Evolutionary conservation across 2,888 invertebrate genomes (phyloP).

Genomic region (Physocephala rufipes): DNA sequence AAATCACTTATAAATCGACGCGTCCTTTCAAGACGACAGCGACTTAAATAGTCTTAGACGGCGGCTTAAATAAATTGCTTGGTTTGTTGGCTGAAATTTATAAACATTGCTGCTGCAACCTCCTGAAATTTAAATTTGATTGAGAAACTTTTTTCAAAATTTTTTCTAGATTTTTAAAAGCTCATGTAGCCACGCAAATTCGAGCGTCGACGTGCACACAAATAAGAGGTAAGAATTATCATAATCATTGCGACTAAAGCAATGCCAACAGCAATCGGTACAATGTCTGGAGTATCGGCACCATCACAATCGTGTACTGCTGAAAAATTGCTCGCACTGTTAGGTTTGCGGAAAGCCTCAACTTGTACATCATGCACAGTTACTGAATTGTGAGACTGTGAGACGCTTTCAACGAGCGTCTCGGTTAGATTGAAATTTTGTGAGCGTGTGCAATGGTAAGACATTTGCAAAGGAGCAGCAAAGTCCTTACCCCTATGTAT

Average conservation of each 20-base stretch:
- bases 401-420: slow-evolving; percentile 44
- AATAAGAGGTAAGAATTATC: slow-evolving; percentile 90
- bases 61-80: background rate
- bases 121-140: background rate
- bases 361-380: slow-evolving; percentile 74
- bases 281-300: slow-evolving; percentile 83
- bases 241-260: slow-evolving; percentile 89
- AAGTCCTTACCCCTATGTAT: slow-evolving; percentile 69
- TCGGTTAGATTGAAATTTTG: slow-evolving; percentile 70
- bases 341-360: slow-evolving; percentile 74
- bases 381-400: slow-evolving; percentile 66
- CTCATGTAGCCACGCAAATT: slow-evolving; percentile 87
- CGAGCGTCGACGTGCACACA: slow-evolving; percentile 87
- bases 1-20: slow-evolving; percentile 26
- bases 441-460: slow-evolving; percentile 76
- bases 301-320: slow-evolving; percentile 79
- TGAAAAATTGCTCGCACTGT: slow-evolving; percentile 70
- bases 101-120: background rate
- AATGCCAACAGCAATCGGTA: slow-evolving; percentile 97
- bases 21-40: background rate
- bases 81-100: background rate
- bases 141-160: background rate
- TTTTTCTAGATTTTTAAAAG: slow-evolving; percentile 70
- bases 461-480: slow-evolving; percentile 71
- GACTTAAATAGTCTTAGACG: too few species aligned